Evolutionary conservation across 2,888 invertebrate genomes (phyloP).

Genomic region (Protodeltote pygarga): DNA sequence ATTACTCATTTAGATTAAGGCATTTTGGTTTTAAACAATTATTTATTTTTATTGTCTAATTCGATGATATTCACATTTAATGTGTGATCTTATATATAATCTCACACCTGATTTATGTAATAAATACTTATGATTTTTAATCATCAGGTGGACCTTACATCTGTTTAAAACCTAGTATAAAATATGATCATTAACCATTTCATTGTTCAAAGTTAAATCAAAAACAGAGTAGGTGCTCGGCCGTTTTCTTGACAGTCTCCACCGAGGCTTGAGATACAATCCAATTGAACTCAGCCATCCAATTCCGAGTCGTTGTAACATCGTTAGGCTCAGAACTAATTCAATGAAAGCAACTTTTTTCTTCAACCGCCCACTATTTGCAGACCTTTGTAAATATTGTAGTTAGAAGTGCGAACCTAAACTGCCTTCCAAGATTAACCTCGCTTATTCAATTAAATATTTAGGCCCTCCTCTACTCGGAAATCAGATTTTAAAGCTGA

Average conservation of each 20-base stretch:
- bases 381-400: slow-evolving; percentile 65
- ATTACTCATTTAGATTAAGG: no score
- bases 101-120: no score
- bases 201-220: no score
- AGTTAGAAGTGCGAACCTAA: slow-evolving; percentile 52
- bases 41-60: no score
- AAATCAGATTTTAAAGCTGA: slow-evolving; percentile 28
- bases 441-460: slow-evolving; percentile 62
- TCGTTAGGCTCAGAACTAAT: slow-evolving; percentile 45
- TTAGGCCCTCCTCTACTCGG: slow-evolving; percentile 48
- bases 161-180: no score
- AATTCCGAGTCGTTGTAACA: slow-evolving; percentile 40
- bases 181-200: no score
- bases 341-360: slow-evolving; percentile 49
- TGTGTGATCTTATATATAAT: no score
- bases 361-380: slow-evolving; percentile 42
- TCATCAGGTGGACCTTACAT: no score
- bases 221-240: no score
- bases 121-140: no score
- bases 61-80: no score
- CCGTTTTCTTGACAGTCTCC: neutral
- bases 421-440: slow-evolving; percentile 61
- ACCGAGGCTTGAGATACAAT: slow-evolving; percentile 23
- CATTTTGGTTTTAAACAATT: no score
- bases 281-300: slow-evolving; percentile 27